Evolutionary conservation across 2,113 vertebrate species (phyloP), one percentile per base, ranked within the genome.

Genomic region (Motacilla tschutschensis): DNA sequence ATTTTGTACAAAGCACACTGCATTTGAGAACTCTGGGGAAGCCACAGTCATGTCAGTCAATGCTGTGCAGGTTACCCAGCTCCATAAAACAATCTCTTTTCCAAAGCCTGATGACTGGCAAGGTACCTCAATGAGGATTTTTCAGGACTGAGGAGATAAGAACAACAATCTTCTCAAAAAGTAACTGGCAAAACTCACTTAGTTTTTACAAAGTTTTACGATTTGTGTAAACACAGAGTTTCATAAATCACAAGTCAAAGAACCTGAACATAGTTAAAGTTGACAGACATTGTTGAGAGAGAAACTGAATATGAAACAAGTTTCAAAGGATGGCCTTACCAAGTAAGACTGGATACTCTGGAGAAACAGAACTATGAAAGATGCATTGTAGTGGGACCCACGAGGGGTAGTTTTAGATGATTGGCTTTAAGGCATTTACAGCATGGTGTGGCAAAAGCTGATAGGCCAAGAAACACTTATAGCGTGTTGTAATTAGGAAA

Each of bases 11-110:
- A 26, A 63, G 36, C 65, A 38, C 16, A 25, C 17, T 11, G 26
- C 12, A 5, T 8, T 24, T 2, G 8, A 60, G 36, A 67, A 12
- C 6, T 20, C 6, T 19, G 9, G 26, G 29, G 44, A 70, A 81
- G 53, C 0, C 0, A 51, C 1, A 8, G 6, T 17, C 31, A 5
- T 4, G 19, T 18, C 5, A 63, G 22, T 26, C 46, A 51, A 9
- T 3, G 8, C 12, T 41, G 12, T 15, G 15, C 55, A 75, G 33
- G 13, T 41, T 46, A 33, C 15, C 8, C 0, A 20, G 41, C 14
- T 67, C 43, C 22, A 1, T 5, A 18, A 54, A 14, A 73, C 50
- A 70, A n/a, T 19, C 24, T 53, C 54, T 38, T 41, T 69, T 46
- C 28, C 29, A 43, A 72, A 67, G 22, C 29, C 29, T 63, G 31